Conservation (phyloP, 2,888 invertebrate genomes). For the Chrysina gloriosa region DNA sequence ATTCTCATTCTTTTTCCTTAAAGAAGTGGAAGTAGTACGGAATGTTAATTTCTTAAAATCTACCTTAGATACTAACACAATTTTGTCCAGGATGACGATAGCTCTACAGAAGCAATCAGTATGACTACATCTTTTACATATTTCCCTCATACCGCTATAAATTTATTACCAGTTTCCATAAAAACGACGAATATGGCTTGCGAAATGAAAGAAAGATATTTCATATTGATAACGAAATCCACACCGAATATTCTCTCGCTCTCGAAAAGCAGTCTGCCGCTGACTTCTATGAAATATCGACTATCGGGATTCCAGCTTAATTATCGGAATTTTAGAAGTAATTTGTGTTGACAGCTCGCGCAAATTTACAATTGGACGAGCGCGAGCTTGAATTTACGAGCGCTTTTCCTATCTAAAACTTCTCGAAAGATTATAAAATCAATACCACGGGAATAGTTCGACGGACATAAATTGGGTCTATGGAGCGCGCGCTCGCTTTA, state of each 20-base stretch:
- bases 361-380: constrained; percentile 15
- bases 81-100: too few species aligned
- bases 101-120: too few species aligned
- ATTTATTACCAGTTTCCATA: too few species aligned
- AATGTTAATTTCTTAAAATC: too few species aligned
- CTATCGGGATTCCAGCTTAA: constrained; percentile 14
- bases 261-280: background rate
- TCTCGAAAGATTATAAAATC: constrained; percentile 19
- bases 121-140: too few species aligned
- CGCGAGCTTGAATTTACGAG: background rate
- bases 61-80: too few species aligned
- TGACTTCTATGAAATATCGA: constrained; percentile 29
- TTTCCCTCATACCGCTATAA: too few species aligned
- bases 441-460: constrained; percentile 5
- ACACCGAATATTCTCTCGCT: background rate
- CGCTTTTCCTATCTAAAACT: constrained; percentile 5
- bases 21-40: too few species aligned
- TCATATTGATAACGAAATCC: background rate
- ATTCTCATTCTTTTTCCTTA: too few species aligned
- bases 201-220: too few species aligned
- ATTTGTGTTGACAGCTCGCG: constrained; percentile 26
- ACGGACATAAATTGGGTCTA: background rate
- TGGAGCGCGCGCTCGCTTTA: background rate
- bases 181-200: too few species aligned
- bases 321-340: constrained; percentile 33